These are phyloP conservation scores for Leptopilina myrica DNA, from an alignment of 2,888 invertebrate genomes.

Conservation along the genomic window DNA sequence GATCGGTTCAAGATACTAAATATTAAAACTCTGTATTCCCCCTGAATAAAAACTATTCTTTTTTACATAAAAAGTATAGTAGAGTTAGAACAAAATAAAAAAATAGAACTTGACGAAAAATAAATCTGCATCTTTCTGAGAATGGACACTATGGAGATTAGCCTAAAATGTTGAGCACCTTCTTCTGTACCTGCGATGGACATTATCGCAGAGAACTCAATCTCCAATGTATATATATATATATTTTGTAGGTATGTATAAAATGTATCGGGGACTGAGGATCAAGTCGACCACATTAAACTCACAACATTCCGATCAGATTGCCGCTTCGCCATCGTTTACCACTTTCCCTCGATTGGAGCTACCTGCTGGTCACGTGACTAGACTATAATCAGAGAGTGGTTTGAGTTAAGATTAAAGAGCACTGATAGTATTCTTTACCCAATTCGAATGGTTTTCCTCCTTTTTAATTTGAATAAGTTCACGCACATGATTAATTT, in stretches of 20 bases:
- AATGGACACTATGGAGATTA: conserved; percentile 61
- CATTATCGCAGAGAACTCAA: conserved; percentile 57
- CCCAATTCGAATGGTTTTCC: too few species aligned
- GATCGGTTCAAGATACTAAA: too few species aligned
- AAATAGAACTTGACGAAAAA: conserved; percentile 16
- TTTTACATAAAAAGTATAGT: too few species aligned
- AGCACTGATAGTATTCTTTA: neutral
- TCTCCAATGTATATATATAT: conserved; percentile 45
- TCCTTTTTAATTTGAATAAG: too few species aligned
- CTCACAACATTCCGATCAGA: conserved; percentile 63
- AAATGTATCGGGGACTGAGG: conserved; percentile 53
- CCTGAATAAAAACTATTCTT: too few species aligned
- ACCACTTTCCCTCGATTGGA: conserved; percentile 50
- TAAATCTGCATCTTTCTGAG: conserved; percentile 52
- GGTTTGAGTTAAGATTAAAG: conserved; percentile 2
- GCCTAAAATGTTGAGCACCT: conserved; percentile 68
- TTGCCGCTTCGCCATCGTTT: conserved; percentile 55
- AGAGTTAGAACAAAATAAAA: too few species aligned
- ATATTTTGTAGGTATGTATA: too few species aligned
- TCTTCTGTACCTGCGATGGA: conserved; percentile 56
- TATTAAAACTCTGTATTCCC: too few species aligned
- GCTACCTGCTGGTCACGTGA: conserved; percentile 55
- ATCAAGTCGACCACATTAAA: conserved; percentile 57
- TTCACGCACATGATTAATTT: too few species aligned
- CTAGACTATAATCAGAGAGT: conserved; percentile 43